A percentile compares a stretch with the other conserved stretches of the same genome.
Conservation (phyloP, 2,888 invertebrate genomes). For the Acrobasis repandana region DNA sequence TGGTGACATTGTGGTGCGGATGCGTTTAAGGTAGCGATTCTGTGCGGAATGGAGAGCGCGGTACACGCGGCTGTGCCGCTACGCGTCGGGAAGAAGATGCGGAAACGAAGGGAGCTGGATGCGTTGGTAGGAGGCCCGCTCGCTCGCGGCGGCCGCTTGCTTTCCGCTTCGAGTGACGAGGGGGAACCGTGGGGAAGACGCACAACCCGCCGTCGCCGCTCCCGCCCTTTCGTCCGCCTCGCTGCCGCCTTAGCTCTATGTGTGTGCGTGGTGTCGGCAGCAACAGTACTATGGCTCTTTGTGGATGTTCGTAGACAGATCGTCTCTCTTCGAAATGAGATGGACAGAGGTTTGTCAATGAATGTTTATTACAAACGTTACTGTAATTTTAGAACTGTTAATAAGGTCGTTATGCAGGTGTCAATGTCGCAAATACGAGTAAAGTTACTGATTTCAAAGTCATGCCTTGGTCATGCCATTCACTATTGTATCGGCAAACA, state of each 20-base stretch:
- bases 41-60: slow-evolving; percentile 71
- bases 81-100: slow-evolving; percentile 88
- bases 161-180: slow-evolving; percentile 83
- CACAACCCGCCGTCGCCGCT: slow-evolving; percentile 61
- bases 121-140: slow-evolving; percentile 85
- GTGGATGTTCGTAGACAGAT: slow-evolving; percentile 86
- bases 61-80: slow-evolving; percentile 85
- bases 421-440: slow-evolving; percentile 3
- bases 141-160: slow-evolving; percentile 79
- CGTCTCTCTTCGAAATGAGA: slow-evolving; percentile 84
- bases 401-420: slow-evolving; percentile 5
- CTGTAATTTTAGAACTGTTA: background rate
- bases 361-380: background rate
- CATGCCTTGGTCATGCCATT: slow-evolving; percentile 7
- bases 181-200: slow-evolving; percentile 81
- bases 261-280: slow-evolving; percentile 85
- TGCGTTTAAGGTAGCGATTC: slow-evolving; percentile 68
- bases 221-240: slow-evolving; percentile 81
- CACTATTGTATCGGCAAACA: slow-evolving; percentile 7
- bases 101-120: slow-evolving; percentile 89
- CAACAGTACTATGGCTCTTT: slow-evolving; percentile 86
- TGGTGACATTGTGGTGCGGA: slow-evolving; percentile 49
- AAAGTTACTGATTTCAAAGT: slow-evolving; percentile 3
- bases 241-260: slow-evolving; percentile 84
- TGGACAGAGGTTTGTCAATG: slow-evolving; percentile 84